These are phyloP conservation scores for Autographa pulchrina DNA, from an alignment of 2,888 invertebrate species.

Conservation along the genomic window DNA sequence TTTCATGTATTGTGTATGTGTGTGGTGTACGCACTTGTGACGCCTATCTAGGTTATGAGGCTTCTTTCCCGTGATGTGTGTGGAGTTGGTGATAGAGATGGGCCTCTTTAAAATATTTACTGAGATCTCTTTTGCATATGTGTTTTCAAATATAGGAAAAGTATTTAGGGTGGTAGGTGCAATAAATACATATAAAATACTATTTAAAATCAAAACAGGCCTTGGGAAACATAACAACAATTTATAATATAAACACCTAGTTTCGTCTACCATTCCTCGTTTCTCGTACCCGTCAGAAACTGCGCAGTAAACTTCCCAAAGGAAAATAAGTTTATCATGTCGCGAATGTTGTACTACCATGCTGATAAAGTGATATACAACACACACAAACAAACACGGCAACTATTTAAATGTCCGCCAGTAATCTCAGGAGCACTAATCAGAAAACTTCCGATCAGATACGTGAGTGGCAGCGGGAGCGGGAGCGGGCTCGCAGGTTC, in stretches of 20 bases:
- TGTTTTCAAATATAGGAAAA: not conserved
- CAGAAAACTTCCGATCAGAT: slow-evolving; percentile 64
- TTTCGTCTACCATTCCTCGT: too few species aligned
- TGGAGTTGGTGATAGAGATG: not conserved
- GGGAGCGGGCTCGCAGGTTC: slow-evolving; percentile 51
- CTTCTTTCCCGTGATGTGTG: not conserved
- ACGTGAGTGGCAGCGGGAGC: slow-evolving; percentile 23
- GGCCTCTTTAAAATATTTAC: not conserved
- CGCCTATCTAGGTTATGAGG: slow-evolving; percentile 6
- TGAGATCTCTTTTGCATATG: not conserved
- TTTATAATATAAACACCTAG: too few species aligned
- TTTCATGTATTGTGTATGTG: not conserved
- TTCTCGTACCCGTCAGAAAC: too few species aligned
- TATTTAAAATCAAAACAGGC: too few species aligned
- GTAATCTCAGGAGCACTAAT: slow-evolving; percentile 44
- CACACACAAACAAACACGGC: not conserved
- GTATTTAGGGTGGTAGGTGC: too few species aligned
- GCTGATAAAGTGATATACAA: not conserved
- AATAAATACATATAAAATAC: too few species aligned
- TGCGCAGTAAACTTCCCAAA: too few species aligned
- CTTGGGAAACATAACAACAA: too few species aligned
- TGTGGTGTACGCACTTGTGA: not conserved
- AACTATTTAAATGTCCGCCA: slow-evolving; percentile 27
- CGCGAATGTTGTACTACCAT: too few species aligned
- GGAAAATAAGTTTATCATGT: too few species aligned